Conservation (phyloP, 2,888 invertebrate genomes). For the Orthosia gracilis region DNA sequence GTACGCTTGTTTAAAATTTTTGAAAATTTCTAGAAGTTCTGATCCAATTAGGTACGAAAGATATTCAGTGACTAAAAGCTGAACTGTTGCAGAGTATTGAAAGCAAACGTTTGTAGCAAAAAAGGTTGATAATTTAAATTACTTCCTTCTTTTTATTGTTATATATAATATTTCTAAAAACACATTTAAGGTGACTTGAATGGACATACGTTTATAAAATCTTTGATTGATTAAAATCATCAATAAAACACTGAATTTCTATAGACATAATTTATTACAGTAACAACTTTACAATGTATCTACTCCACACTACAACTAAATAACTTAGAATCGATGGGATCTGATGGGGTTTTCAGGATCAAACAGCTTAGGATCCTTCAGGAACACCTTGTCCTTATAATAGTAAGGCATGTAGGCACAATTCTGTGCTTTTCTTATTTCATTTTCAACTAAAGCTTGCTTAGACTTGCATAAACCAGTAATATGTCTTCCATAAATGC, state of each 20-base stretch:
- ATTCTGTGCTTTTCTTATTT: slow-evolving; percentile 94
- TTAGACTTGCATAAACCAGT: slow-evolving; percentile 97
- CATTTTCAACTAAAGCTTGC: slow-evolving; percentile 94
- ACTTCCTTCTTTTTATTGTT: too few relatives aligned
- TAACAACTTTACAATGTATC: slow-evolving; percentile 32
- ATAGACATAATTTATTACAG: slow-evolving; percentile 50
- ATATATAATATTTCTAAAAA: too few relatives aligned
- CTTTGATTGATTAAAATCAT: neutral
- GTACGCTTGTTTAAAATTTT: too few relatives aligned
- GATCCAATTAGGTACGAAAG: too few relatives aligned
- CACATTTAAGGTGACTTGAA: too few relatives aligned
- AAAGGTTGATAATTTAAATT: too few relatives aligned
- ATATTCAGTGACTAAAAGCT: too few relatives aligned
- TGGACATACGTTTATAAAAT: too few relatives aligned
- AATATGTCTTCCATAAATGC: slow-evolving; percentile 97
- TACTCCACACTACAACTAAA: slow-evolving; percentile 42
- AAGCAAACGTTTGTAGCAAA: too few relatives aligned
- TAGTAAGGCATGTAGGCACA: slow-evolving; percentile 96
- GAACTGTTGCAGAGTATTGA: too few relatives aligned
- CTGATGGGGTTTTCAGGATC: slow-evolving; percentile 96
- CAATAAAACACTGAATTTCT: slow-evolving; percentile 19
- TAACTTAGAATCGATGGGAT: slow-evolving; percentile 92
- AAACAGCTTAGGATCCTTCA: slow-evolving; percentile 97
- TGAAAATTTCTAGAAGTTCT: too few relatives aligned
- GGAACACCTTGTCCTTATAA: slow-evolving; percentile 95